Base-by-base conservation (phyloP, 1,140 invertebrate genomes). In the Phortica variegata region DNA sequence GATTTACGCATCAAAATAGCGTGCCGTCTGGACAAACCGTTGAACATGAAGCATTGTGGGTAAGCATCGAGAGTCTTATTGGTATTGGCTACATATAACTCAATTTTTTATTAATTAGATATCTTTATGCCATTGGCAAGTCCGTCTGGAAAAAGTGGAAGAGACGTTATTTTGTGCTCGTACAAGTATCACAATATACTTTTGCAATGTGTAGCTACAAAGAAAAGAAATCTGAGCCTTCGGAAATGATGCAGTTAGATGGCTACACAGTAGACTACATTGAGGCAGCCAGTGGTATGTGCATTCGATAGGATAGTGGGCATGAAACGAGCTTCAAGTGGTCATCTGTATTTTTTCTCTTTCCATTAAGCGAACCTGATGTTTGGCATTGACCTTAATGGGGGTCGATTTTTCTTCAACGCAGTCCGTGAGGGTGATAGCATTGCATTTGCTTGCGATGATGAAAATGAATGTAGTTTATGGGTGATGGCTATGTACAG, bases 91-190 rank as follows among this genome's bases (percentile, higher is more conserved):
- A 12, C 13, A 26, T n/a, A 13, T 6, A 17, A 13, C 16, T 36
- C n/a, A 10, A 5, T 19, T 19, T 34, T 34, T 19, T 12, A 10
- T 57, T 50, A 4, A 31, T 73, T 71, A 94, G 92, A 10, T 89
- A 95, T 76, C 81, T 98, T 17, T 97, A 93, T 78, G 93, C 91
- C 6, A 82, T 95, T 60, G 97, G 97, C 18, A 98, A 98, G 82
- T 91, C 88, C 48, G 93, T 98, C 1, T 99, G 97, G 97, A 97
- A 98, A 73, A 99, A 99, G 77, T 99, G 96, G 95, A 99, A 99
- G 79, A 92, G 93, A 70, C 83, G 97, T 49, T 99, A 98, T 79
- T 97, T 94, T 83, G 94, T 98, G 49, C 79, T 99, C 43, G 96
- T 99, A 32, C 97, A 99, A 84, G 95, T 97, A 13, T 98, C 95